These are phyloP conservation scores for Palythoa caribaeorum DNA, from an alignment of 92 coral and sea anemone genomes.

Conservation along the genomic window DNA sequence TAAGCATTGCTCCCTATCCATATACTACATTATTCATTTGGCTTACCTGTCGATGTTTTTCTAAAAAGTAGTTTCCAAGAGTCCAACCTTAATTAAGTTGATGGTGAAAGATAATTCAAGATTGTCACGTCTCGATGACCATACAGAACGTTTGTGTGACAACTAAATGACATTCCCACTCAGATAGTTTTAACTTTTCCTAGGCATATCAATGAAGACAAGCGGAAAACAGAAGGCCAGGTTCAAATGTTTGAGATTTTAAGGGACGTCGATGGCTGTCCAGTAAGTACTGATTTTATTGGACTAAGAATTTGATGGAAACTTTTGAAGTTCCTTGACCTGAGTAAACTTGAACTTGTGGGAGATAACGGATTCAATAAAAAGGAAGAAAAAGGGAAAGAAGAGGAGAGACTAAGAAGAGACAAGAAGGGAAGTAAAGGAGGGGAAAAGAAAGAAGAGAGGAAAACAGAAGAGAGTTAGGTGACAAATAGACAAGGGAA, in stretches of 20 bases:
- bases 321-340: neutral
- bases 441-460: neutral
- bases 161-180: no score
- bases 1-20: no score
- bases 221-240: slow-evolving; percentile 98
- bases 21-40: no score
- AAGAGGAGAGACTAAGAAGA: neutral
- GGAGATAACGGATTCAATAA: neutral
- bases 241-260: slow-evolving; percentile 99
- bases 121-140: neutral
- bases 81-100: no score
- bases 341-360: neutral
- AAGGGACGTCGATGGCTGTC: slow-evolving; percentile 98
- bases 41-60: no score
- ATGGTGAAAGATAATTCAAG: no score
- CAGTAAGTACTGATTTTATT: slow-evolving; percentile 66
- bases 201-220: slow-evolving; percentile 97
- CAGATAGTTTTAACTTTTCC: neutral
- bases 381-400: neutral
- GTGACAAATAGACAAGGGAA: neutral
- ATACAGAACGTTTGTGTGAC: neutral
- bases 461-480: neutral
- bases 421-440: neutral
- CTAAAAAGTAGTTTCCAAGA: no score
- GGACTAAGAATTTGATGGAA: neutral